Evolutionary conservation across 2,888 invertebrate species (phyloP).

Genomic region (Chrysolina haemoptera): DNA sequence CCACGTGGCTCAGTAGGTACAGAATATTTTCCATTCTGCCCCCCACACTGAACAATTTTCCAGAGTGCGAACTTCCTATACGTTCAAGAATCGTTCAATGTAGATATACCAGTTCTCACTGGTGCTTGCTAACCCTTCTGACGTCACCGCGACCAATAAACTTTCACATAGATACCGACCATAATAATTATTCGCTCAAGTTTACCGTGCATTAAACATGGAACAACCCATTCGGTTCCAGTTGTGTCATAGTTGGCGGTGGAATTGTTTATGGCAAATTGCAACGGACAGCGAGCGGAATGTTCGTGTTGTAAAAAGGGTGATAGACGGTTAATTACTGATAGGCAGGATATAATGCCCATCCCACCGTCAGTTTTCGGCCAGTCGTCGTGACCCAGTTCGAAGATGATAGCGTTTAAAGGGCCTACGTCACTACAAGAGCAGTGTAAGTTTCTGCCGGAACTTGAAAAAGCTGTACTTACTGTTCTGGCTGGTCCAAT

Average conservation of each 20-base stretch:
- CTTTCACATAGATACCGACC: slow-evolving; percentile 19
- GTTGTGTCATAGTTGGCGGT: neutral
- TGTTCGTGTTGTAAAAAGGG: neutral
- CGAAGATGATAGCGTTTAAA: slow-evolving; percentile 25
- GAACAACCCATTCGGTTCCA: neutral
- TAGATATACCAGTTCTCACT: slow-evolving; percentile 52
- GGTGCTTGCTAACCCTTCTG: slow-evolving; percentile 50
- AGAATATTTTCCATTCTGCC: neutral
- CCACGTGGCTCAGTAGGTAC: neutral
- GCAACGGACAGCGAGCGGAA: no score
- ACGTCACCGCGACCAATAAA: slow-evolving; percentile 47
- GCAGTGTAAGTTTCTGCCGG: neutral
- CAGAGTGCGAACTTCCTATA: slow-evolving; percentile 42
- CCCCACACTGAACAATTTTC: neutral
- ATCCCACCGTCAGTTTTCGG: slow-evolving; percentile 30
- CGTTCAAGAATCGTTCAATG: slow-evolving; percentile 13
- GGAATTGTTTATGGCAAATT: neutral
- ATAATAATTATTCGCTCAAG: neutral
- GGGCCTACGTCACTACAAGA: slow-evolving; percentile 31
- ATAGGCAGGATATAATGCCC: neutral
- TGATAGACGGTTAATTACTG: neutral
- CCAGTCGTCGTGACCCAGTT: slow-evolving; percentile 52
- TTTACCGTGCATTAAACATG: neutral
- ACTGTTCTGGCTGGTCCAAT: slow-evolving; percentile 69
- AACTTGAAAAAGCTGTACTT: slow-evolving; percentile 56